These are phyloP conservation scores for Drosophila bifasciata DNA, from an alignment of 1,140 invertebrate species.

Conservation along the genomic window DNA sequence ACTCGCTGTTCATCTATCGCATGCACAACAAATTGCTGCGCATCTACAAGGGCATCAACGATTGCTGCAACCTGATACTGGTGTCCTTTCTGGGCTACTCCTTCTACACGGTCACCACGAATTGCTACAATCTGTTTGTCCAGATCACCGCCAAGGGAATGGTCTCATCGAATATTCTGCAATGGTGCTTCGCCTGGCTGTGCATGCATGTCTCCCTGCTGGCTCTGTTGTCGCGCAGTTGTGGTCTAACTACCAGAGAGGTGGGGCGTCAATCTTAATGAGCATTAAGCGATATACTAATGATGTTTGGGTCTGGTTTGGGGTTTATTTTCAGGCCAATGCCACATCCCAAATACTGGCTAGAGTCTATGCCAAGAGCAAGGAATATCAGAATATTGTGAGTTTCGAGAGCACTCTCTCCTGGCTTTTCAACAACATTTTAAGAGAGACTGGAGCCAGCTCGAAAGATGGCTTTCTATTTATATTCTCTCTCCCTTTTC, in stretches of 20 bases:
- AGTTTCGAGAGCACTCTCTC: neutral
- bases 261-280: slow-evolving; percentile 25
- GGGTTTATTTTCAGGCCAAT: slow-evolving; percentile 64
- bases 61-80: slow-evolving; percentile 76
- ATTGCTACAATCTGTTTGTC: slow-evolving; percentile 80
- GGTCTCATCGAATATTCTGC: slow-evolving; percentile 66
- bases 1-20: slow-evolving; percentile 76
- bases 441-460: no score
- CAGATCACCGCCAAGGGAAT: slow-evolving; percentile 72
- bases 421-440: no score
- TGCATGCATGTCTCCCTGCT: slow-evolving; percentile 65
- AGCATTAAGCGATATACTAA: slow-evolving; percentile 9
- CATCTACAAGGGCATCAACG: slow-evolving; percentile 76
- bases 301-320: slow-evolving; percentile 19
- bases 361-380: slow-evolving; percentile 73
- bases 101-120: slow-evolving; percentile 83
- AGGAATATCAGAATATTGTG: slow-evolving; percentile 80
- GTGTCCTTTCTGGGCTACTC: slow-evolving; percentile 78
- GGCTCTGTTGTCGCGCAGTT: slow-evolving; percentile 64
- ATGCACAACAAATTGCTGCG: slow-evolving; percentile 76
- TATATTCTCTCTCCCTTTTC: neutral
- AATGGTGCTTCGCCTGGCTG: slow-evolving; percentile 72
- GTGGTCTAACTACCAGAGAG: slow-evolving; percentile 71
- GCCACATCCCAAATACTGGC: slow-evolving; percentile 73
- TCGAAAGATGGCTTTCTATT: no score